These are phyloP conservation scores for Melieria crassipennis DNA, from an alignment of 2,888 invertebrate species.

Conservation along the genomic window DNA sequence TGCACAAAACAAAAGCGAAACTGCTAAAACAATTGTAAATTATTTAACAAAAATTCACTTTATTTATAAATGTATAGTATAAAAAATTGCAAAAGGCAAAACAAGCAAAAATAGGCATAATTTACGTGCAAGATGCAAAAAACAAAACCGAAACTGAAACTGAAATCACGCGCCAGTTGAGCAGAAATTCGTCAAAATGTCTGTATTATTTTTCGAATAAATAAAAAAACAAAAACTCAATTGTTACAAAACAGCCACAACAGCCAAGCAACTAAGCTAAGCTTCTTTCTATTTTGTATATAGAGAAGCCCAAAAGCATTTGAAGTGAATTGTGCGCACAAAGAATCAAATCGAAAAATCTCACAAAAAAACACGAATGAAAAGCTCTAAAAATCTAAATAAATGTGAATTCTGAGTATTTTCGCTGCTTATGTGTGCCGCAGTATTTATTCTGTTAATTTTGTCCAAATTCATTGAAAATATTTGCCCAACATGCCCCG, in stretches of 20 bases:
- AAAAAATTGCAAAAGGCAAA: not conserved
- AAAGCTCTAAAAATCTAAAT: not conserved
- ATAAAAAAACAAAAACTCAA: slow-evolving; percentile 8
- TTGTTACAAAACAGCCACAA: slow-evolving; percentile 24
- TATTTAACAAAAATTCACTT: too few species aligned
- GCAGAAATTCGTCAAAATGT: too few species aligned
- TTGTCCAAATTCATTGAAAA: not conserved
- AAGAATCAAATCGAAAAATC: slow-evolving; percentile 12
- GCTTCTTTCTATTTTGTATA: slow-evolving; percentile 33
- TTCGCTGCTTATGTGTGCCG: too few species aligned
- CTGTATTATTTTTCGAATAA: not conserved
- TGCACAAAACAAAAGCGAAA: too few species aligned
- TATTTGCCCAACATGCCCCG: not conserved
- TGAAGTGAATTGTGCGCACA: not conserved
- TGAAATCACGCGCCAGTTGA: not conserved
- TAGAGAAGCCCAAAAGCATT: slow-evolving; percentile 2
- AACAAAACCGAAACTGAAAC: not conserved
- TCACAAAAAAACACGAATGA: slow-evolving; percentile 7
- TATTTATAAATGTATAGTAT: slow-evolving; percentile 4
- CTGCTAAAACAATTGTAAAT: too few species aligned
- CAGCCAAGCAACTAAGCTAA: slow-evolving; percentile 27
- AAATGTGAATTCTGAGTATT: too few species aligned
- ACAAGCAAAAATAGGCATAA: slow-evolving; percentile 13
- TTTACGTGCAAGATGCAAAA: slow-evolving; percentile 14
- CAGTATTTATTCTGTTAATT: not conserved